Percentiles rank a stretch among this genome's conserved stretches.
Evolutionary conservation across 2,113 vertebrate species (phyloP).

Genomic region (Balaeniceps rex): DNA sequence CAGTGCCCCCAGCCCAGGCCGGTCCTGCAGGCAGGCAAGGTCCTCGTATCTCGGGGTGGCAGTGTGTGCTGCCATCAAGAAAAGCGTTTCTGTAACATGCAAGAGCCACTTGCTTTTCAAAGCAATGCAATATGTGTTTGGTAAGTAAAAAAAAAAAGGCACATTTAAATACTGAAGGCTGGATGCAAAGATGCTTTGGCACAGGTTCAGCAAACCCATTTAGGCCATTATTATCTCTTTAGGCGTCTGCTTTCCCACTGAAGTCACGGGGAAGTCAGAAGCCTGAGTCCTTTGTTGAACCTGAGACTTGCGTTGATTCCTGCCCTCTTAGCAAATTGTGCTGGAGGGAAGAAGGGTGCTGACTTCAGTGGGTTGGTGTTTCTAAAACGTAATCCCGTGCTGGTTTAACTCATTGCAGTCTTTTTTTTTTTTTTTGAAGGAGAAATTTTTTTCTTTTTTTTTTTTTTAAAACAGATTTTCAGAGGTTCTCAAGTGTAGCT

Average conservation of each 20-base stretch:
- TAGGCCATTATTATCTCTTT: slow-evolving; percentile 36
- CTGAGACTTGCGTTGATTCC: slow-evolving; percentile 27
- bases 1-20: neutral
- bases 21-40: neutral
- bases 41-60: neutral
- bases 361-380: slow-evolving; percentile 20
- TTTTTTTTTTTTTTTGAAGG: neutral
- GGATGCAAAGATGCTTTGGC: slow-evolving; percentile 48
- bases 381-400: neutral
- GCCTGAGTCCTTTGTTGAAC: slow-evolving; percentile 23
- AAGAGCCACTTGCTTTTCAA: neutral
- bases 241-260: slow-evolving; percentile 47
- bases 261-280: slow-evolving; percentile 63
- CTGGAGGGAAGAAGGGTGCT: slow-evolving; percentile 45
- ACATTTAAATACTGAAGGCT: neutral
- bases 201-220: slow-evolving; percentile 34
- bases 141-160: neutral
- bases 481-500: neutral
- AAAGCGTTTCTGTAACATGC: neutral
- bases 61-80: neutral
- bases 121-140: neutral
- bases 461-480: neutral
- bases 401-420: neutral
- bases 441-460: neutral
- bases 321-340: slow-evolving; percentile 45